A percentile compares a stretch with the other conserved stretches of the same genome.
Conservation (phyloP, 2,113 vertebrate genomes). For the Tyrannus savana region DNA sequence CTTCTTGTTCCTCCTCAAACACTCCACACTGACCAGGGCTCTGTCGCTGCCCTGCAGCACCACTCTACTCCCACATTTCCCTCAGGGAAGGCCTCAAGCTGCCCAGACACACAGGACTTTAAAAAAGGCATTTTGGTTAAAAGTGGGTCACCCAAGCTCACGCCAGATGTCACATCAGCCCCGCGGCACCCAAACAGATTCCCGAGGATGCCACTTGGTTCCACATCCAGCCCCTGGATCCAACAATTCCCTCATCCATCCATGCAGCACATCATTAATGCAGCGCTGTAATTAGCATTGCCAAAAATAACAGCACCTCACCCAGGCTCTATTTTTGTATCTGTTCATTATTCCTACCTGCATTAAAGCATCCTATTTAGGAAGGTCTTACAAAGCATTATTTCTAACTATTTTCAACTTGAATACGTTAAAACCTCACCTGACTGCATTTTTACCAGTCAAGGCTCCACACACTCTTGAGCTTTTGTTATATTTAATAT, state of each 20-base stretch:
- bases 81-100: background rate
- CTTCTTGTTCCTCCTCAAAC: background rate
- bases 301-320: background rate
- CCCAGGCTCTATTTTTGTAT: background rate
- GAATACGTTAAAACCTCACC: background rate
- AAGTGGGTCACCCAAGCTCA: background rate
- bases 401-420: background rate
- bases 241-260: background rate
- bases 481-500: background rate
- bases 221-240: background rate
- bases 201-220: rapidly evolving
- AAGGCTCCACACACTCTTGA: background rate
- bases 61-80: background rate
- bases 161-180: background rate
- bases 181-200: rapidly evolving
- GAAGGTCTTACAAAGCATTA: background rate
- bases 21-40: rapidly evolving
- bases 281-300: background rate
- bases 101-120: too few species aligned
- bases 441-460: background rate
- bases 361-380: background rate
- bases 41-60: too few species aligned
- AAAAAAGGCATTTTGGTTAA: background rate
- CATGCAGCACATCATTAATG: background rate
- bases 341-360: background rate